Evolutionary conservation across 2,888 invertebrate species (phyloP).

Genomic region (Eurytoma adleriae): DNA sequence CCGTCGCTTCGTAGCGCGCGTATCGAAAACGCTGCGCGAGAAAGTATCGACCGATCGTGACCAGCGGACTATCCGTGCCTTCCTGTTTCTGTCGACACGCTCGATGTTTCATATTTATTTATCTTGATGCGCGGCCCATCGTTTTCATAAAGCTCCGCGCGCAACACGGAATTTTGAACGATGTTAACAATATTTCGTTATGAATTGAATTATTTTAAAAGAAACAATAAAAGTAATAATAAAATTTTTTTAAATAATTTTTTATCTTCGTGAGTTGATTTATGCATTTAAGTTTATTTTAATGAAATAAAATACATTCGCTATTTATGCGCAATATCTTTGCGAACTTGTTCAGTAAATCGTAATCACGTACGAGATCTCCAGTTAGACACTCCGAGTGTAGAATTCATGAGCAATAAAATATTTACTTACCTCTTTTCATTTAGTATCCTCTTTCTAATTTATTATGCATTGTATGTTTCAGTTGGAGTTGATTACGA

Average conservation of each 20-base stretch:
- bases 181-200: no score
- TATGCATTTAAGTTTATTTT: no score
- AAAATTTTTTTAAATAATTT: no score
- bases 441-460: slow-evolving; percentile 29
- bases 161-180: no score
- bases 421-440: not conserved
- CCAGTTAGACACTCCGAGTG: slow-evolving; percentile 2
- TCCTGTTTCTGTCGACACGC: slow-evolving; percentile 37
- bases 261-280: no score
- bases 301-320: no score
- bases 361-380: not conserved
- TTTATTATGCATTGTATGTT: slow-evolving; percentile 41
- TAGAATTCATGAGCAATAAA: not conserved
- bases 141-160: slow-evolving; percentile 12
- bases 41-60: slow-evolving; percentile 48
- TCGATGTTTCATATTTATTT: slow-evolving; percentile 40
- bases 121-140: slow-evolving; percentile 15
- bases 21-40: slow-evolving; percentile 36
- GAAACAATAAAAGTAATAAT: no score
- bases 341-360: not conserved
- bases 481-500: slow-evolving; percentile 31
- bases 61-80: slow-evolving; percentile 36
- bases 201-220: no score
- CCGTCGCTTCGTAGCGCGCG: not conserved
- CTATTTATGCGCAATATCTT: not conserved